Evolutionary conservation across 2,113 vertebrate species (phyloP).

Genomic region (Etheostoma spectabile): DNA sequence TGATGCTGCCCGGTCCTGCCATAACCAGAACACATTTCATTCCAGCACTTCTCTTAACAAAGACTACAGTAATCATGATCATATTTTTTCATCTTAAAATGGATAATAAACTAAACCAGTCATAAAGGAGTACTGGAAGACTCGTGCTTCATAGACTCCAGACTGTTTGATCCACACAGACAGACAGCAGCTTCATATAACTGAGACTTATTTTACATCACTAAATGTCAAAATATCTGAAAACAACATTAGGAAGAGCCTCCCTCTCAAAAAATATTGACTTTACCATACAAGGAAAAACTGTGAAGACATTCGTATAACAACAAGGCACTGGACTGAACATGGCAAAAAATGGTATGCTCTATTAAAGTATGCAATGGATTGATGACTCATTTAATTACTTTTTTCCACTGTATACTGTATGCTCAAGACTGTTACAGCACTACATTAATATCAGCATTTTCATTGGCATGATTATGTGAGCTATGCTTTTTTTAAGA

Average conservation of each 20-base stretch:
- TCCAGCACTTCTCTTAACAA: constrained; percentile 3
- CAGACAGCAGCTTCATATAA: constrained; percentile 7
- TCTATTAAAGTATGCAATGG: constrained; percentile 32
- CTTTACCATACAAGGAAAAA: constrained; percentile 10
- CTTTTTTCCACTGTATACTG: background rate
- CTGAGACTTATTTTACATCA: constrained; percentile 31
- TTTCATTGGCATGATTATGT: constrained; percentile 9
- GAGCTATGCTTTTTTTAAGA: background rate
- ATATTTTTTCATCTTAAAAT: constrained; percentile 13
- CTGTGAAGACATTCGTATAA: constrained; percentile 15
- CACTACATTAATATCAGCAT: constrained; percentile 10
- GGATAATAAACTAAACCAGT: constrained; percentile 6
- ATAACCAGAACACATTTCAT: constrained; percentile 1
- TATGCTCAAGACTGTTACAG: background rate
- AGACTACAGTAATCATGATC: background rate
- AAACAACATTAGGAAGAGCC: background rate
- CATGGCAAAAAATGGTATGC: constrained; percentile 20
- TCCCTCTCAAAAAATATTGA: background rate
- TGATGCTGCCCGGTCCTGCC: background rate
- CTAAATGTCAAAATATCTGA: constrained; percentile 34
- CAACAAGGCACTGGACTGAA: background rate
- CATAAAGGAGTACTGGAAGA: background rate
- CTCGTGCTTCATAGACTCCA: background rate
- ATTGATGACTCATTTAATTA: constrained; percentile 52
- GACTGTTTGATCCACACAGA: background rate